Conservation (phyloP, 2,888 invertebrate species). For the Adelphocoris suturalis region DNA sequence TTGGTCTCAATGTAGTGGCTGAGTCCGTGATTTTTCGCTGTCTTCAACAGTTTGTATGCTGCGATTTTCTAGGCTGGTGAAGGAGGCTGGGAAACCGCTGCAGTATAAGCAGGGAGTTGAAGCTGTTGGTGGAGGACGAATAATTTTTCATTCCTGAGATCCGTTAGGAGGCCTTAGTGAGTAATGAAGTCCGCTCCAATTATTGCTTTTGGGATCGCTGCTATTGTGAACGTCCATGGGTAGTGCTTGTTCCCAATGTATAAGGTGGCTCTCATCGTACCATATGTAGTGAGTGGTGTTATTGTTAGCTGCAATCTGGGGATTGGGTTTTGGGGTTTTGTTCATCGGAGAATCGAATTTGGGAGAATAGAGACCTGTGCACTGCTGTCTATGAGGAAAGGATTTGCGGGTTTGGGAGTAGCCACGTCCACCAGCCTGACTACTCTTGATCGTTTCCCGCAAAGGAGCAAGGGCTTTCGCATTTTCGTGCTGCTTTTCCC, state of each 20-base stretch:
- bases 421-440: no score
- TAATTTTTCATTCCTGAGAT: neutral
- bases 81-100: neutral
- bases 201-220: slow-evolving; percentile 50
- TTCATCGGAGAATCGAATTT: neutral
- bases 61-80: neutral
- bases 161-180: slow-evolving; percentile 4
- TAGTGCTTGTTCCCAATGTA: neutral
- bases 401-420: no score
- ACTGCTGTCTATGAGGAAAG: slow-evolving; percentile 23
- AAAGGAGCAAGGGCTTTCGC: neutral
- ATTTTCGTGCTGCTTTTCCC: neutral
- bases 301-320: no score
- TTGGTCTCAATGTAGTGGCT: slow-evolving; percentile 45
- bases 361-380: slow-evolving; percentile 2
- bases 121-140: neutral
- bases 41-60: neutral
- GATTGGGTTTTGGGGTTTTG: neutral
- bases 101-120: neutral
- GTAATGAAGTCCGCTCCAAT: no score
- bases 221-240: slow-evolving; percentile 9
- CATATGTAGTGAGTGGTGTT: slow-evolving; percentile 14
- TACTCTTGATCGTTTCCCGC: no score
- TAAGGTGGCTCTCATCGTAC: neutral
- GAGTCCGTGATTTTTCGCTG: neutral